Evolutionary conservation across 2,113 vertebrate species (phyloP), one percentile per base, ranked within the genome.

Genomic region (Oceanodroma tethys): DNA sequence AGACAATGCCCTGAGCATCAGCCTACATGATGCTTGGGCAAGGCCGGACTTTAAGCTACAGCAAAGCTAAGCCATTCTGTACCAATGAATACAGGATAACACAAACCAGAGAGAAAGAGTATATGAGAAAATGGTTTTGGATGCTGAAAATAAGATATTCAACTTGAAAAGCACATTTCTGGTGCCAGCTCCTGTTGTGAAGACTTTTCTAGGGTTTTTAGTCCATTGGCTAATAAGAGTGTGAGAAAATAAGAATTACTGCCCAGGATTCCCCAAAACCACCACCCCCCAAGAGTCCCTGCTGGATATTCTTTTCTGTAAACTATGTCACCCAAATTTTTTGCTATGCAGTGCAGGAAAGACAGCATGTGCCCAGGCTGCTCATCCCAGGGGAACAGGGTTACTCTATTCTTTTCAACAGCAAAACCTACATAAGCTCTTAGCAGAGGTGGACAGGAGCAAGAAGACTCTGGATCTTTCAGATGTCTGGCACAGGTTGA

Each of bases 281-380:
- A 38, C 29, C 5, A 30, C 7, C 1, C 6, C 20, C 11, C 1
- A 1, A 12, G 25, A 38, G 6, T 60, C 14, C 6, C 53, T 53
- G 8, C 10, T 84, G 36, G 5, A 45, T 66, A 53, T 66, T 34
- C 11, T 81, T 70, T 84, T 74, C 25, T 56, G 21, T 43, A 73
- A 60, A 72, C 19, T 42, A 21, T 27, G 15, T 19, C 16, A 15
- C n/a, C 71, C 25, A 40, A 40, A 21, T 12, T 43, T 62, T 67
- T 86, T 43, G 10, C 32, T 62, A 25, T 26, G 19, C 38, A 67
- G 30, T 32, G 17, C 47, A 55, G 60, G 42, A 79, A 85, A 58
- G 65, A 32, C 25, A 67, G 10, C 8, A 7, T 23, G n/a, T 72
- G 16, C 40, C 16, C 29, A 67, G 40, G 21, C 16, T 53, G 21